phyloP scores from a whole-genome alignment of 1,140 invertebrate species.

The Acromyrmex echinatior region DNA sequence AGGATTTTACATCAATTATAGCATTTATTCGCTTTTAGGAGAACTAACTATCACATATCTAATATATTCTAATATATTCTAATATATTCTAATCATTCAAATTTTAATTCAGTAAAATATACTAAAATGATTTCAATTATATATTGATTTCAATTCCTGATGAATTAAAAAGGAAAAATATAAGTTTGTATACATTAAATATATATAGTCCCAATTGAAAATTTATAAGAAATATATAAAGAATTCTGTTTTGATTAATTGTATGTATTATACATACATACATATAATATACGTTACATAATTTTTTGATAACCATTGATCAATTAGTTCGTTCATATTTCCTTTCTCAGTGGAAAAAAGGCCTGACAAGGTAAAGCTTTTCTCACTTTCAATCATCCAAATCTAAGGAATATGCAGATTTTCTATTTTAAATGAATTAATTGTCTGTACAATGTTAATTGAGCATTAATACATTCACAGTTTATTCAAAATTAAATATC shows the following conservation, averaged over 20 bases:
- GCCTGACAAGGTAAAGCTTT: not conserved
- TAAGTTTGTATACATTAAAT: constrained; percentile 1
- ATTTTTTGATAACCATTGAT: constrained; percentile 6
- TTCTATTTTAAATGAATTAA: not conserved
- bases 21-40: not conserved
- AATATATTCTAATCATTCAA: not conserved
- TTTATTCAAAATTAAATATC: constrained; percentile 18
- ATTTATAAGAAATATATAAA: constrained; percentile 1
- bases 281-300: not conserved
- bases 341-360: not conserved
- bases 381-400: not conserved
- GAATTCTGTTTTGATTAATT: not conserved
- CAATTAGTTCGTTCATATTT: not conserved
- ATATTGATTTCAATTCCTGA: not conserved
- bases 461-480: not conserved
- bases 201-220: constrained; percentile 12
- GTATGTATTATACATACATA: not conserved
- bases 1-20: not conserved
- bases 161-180: constrained; percentile 11
- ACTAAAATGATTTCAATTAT: too few relatives aligned
- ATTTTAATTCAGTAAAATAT: not conserved
- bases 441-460: not conserved
- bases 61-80: too few relatives aligned
- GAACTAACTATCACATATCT: not conserved
- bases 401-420: not conserved